Conservation (phyloP, 2,888 invertebrate genomes). For the Phaedon cochleariae region DNA sequence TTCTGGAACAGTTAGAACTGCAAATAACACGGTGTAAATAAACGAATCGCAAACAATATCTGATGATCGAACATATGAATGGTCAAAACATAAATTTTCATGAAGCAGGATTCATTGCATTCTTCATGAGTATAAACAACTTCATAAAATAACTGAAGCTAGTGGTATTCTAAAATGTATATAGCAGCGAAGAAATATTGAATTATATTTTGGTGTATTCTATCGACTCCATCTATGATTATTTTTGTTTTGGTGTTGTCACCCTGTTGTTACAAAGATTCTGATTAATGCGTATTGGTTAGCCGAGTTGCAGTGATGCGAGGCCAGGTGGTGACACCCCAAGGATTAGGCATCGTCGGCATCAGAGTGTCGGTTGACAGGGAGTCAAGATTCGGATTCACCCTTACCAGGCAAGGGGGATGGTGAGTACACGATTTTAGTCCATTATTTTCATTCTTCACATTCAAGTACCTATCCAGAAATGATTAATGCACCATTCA, state of each 20-base stretch:
- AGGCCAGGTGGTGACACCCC: slow-evolving; percentile 93
- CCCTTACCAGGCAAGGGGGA: slow-evolving; percentile 90
- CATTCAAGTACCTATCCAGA: too few relatives aligned
- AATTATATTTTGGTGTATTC: background rate
- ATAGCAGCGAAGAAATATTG: too few relatives aligned
- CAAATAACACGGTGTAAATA: too few relatives aligned
- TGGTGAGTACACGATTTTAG: slow-evolving; percentile 74
- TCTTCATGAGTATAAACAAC: too few relatives aligned
- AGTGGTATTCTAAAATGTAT: too few relatives aligned
- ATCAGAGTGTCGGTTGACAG: slow-evolving; percentile 95
- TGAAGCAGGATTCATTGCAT: too few relatives aligned
- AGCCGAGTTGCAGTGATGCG: slow-evolving; percentile 99
- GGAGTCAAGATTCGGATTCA: slow-evolving; percentile 95
- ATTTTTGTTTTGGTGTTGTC: background rate
- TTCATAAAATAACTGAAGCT: too few relatives aligned
- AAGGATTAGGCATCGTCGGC: slow-evolving; percentile 95
- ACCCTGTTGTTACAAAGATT: slow-evolving; percentile 5
- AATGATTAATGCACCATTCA: too few relatives aligned
- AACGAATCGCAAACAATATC: too few relatives aligned
- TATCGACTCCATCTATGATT: background rate
- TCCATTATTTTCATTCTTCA: background rate
- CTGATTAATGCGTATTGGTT: slow-evolving; percentile 51
- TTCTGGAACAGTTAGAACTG: too few relatives aligned
- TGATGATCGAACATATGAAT: too few relatives aligned
- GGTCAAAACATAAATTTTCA: too few relatives aligned